Percentiles rank a stretch among this genome's conserved stretches.
phyloP scores from a whole-genome alignment of 1,140 invertebrate species.

The Drosophila serrata region DNA sequence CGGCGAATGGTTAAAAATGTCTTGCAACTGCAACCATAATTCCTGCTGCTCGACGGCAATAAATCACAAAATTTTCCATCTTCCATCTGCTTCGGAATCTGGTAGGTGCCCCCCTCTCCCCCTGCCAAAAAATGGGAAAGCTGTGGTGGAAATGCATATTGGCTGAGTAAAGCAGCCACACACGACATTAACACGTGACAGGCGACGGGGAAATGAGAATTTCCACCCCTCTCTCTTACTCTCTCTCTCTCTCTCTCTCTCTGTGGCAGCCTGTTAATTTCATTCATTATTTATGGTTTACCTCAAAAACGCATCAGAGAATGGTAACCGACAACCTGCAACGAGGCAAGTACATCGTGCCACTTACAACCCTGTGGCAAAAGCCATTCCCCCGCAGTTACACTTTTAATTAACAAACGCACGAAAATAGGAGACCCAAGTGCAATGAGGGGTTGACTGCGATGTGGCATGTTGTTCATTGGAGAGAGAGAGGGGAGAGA shows the following conservation, averaged over 20 bases:
- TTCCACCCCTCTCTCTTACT: neutral
- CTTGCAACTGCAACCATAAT: slow-evolving; percentile 50
- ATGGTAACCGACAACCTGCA: slow-evolving; percentile 17
- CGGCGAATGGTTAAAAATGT: slow-evolving; percentile 52
- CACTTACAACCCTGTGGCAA: slow-evolving; percentile 6
- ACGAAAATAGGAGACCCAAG: slow-evolving; percentile 67
- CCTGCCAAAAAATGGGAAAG: slow-evolving; percentile 3
- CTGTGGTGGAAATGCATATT: slow-evolving; percentile 8
- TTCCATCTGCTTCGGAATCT: slow-evolving; percentile 43
- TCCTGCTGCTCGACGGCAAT: slow-evolving; percentile 42
- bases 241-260: neutral
- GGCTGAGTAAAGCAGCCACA: slow-evolving; percentile 3
- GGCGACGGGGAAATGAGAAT: slow-evolving; percentile 31
- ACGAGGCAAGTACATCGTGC: neutral
- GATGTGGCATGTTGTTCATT: slow-evolving; percentile 12
- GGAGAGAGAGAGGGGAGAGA: slow-evolving; percentile 5
- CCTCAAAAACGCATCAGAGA: slow-evolving; percentile 78
- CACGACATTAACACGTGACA: slow-evolving; percentile 51
- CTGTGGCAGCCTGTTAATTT: slow-evolving; percentile 72
- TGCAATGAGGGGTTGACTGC: slow-evolving; percentile 5
- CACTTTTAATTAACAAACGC: slow-evolving; percentile 83
- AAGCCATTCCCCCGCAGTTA: slow-evolving; percentile 14
- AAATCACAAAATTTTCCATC: slow-evolving; percentile 58
- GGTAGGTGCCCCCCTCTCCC: neutral
- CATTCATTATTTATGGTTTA: slow-evolving; percentile 84